A percentile compares a stretch with the other conserved stretches of the same genome.
Conservation (phyloP, 2,888 invertebrate genomes). For the Napeogenes inachia region DNA sequence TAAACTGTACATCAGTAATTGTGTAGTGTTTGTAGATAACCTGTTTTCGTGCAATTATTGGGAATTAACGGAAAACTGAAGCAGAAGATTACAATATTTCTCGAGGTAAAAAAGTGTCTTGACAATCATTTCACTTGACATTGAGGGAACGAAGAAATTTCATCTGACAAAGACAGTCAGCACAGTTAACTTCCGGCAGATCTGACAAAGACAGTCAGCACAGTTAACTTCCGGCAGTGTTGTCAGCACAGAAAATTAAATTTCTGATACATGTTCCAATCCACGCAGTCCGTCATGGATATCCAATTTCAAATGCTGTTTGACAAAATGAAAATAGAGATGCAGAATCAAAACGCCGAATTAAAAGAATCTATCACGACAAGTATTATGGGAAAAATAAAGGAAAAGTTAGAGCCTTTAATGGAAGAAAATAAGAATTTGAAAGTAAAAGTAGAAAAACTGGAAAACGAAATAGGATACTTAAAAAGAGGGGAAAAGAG, state of each 20-base stretch:
- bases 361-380: not conserved
- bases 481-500: conserved; percentile 29
- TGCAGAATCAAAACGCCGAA: conserved; percentile 1
- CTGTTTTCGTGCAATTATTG: no score
- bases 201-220: no score
- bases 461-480: conserved; percentile 32
- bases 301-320: not conserved
- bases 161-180: no score
- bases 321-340: not conserved
- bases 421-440: conserved; percentile 34
- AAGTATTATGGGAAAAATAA: conserved; percentile 21
- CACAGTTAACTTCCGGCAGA: no score
- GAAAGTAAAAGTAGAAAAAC: conserved; percentile 31
- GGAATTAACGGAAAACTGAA: no score
- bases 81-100: no score
- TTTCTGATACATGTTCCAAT: not conserved
- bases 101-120: no score
- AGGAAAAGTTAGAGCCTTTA: conserved; percentile 33
- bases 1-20: no score
- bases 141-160: no score
- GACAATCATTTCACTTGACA: no score
- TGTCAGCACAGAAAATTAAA: not conserved
- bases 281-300: not conserved
- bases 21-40: no score
- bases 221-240: not conserved